Percentiles rank a stretch among this genome's conserved stretches.
Evolutionary conservation across 2,888 invertebrate genomes (phyloP).

Genomic region (Cerceris ruficornis): DNA sequence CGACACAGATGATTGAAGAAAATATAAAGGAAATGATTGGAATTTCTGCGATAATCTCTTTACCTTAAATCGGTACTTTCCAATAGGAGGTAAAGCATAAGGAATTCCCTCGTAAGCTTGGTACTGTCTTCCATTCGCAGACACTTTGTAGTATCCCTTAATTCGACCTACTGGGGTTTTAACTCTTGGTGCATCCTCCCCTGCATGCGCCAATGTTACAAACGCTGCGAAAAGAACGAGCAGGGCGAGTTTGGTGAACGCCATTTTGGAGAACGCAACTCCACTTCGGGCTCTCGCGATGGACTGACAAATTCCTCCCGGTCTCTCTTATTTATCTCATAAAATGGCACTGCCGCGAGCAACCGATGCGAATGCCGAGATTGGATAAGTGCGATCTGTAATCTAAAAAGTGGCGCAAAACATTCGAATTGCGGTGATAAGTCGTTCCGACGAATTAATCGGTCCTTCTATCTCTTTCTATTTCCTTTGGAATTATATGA

Average conservation of each 20-base stretch:
- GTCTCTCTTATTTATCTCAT: slow-evolving; percentile 32
- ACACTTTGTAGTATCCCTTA: slow-evolving; percentile 69
- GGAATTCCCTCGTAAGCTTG: slow-evolving; percentile 76
- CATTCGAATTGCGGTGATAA: too few relatives aligned
- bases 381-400: slow-evolving; percentile 9
- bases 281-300: background rate
- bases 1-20: too few relatives aligned
- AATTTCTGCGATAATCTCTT: background rate
- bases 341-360: background rate
- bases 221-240: slow-evolving; percentile 19
- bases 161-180: slow-evolving; percentile 69
- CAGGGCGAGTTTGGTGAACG: slow-evolving; percentile 11
- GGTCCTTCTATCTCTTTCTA: background rate
- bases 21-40: background rate
- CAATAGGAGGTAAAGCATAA: slow-evolving; percentile 73
- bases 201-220: background rate
- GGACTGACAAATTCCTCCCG: background rate
- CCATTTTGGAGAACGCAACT: slow-evolving; percentile 23
- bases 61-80: slow-evolving; percentile 74
- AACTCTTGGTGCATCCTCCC: slow-evolving; percentile 58
- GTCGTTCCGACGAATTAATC: background rate
- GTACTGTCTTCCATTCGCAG: slow-evolving; percentile 69
- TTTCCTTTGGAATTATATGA: too few relatives aligned
- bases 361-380: background rate
- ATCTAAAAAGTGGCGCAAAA: background rate